phyloP scores from a whole-genome alignment of 2,113 vertebrate species.

The Rhea americana region DNA sequence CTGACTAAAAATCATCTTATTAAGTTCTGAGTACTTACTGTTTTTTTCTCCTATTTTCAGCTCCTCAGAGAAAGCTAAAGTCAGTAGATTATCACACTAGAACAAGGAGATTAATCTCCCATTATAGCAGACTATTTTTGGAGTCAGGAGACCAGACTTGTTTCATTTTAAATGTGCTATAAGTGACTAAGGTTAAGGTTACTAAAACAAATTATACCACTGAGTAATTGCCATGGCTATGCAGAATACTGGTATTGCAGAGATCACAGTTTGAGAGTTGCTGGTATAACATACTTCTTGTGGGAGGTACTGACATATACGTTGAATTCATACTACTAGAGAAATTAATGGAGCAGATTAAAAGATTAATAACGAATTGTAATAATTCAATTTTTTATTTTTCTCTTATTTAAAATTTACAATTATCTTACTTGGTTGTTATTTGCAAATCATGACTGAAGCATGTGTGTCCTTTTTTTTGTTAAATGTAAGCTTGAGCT shows the following conservation, averaged over 20 bases:
- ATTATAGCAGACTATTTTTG: neutral
- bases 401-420: neutral
- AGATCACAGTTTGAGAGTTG: neutral
- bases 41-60: neutral
- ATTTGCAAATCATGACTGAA: neutral
- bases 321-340: neutral
- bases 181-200: neutral
- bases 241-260: neutral
- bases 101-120: neutral
- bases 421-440: neutral
- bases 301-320: neutral
- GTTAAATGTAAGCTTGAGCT: neutral
- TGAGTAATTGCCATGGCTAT: neutral
- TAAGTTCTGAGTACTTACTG: neutral
- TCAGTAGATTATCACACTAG: neutral
- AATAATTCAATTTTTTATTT: neutral
- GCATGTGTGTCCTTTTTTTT: neutral
- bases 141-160: neutral
- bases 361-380: neutral
- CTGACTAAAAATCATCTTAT: neutral
- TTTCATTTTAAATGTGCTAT: neutral
- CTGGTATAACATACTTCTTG: neutral
- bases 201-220: neutral
- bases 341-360: neutral
- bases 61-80: neutral